A percentile compares a stretch with the other conserved stretches of the same genome.
Evolutionary conservation across 2,113 vertebrate genomes (phyloP).

Genomic region (Tyto alba): DNA sequence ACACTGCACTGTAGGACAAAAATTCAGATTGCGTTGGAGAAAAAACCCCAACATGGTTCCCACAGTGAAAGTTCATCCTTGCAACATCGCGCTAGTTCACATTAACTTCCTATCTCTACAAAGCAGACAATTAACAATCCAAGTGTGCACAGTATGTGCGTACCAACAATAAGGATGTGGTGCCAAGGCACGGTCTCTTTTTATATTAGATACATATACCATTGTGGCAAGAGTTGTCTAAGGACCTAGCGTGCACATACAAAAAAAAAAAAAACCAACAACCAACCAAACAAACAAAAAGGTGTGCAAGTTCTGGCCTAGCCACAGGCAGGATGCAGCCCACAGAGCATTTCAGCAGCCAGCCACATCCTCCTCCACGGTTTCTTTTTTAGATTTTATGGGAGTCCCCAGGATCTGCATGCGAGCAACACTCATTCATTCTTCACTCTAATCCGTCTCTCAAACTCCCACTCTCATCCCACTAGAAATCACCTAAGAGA

Average conservation of each 20-base stretch:
- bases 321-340: constrained; percentile 47
- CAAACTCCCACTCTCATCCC: neutral
- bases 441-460: neutral
- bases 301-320: neutral
- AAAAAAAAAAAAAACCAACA: too few species aligned
- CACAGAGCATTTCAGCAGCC: constrained; percentile 2
- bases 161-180: neutral
- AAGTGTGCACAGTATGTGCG: fast-evolving
- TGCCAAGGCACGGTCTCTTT: neutral
- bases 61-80: neutral
- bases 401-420: constrained; percentile 29
- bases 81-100: fast-evolving
- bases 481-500: neutral
- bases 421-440: neutral
- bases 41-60: neutral
- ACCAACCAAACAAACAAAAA: neutral
- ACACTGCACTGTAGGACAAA: neutral
- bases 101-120: neutral
- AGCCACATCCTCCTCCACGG: constrained; percentile 54
- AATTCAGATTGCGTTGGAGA: neutral
- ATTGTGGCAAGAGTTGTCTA: neutral
- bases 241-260: neutral
- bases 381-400: constrained; percentile 36
- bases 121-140: neutral
- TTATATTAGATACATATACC: neutral